Conservation (phyloP, 2,888 invertebrate species). For the Spodoptera littoralis region DNA sequence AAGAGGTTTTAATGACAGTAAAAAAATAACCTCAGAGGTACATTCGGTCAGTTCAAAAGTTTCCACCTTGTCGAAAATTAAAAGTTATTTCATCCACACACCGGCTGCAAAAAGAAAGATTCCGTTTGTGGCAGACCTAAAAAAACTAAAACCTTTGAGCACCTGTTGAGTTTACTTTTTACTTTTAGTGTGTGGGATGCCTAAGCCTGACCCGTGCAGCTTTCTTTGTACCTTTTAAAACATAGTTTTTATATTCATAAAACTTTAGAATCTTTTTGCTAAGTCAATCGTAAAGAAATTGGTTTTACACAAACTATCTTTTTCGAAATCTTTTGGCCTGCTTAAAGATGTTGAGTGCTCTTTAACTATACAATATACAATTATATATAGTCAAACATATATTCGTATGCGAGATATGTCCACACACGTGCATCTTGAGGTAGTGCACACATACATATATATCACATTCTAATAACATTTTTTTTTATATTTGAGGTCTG, state of each 20-base stretch:
- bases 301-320: conserved; percentile 8
- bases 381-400: too few species aligned
- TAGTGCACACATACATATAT: too few species aligned
- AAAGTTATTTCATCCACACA: conserved; percentile 41
- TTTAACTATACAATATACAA: too few species aligned
- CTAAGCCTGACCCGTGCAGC: conserved; percentile 35
- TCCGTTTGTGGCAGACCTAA: conserved; percentile 46
- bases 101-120: conserved; percentile 50
- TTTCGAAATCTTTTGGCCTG: too few species aligned
- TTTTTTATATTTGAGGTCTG: too few species aligned
- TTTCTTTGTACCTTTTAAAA: conserved; percentile 38
- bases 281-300: conserved; percentile 7
- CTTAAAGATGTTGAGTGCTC: too few species aligned
- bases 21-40: neutral
- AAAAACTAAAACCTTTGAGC: conserved; percentile 55
- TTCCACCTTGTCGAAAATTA: conserved; percentile 23
- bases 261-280: conserved; percentile 6
- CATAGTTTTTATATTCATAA: conserved; percentile 6
- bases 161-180: conserved; percentile 59
- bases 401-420: too few species aligned
- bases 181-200: conserved; percentile 44
- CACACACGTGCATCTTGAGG: too few species aligned
- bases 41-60: conserved; percentile 32
- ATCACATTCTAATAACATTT: too few species aligned
- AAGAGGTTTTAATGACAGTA: neutral